Evolutionary conservation across 2,797 vertebrate genomes (phyloP).

Genomic region (Phylloscopus collybita): DNA sequence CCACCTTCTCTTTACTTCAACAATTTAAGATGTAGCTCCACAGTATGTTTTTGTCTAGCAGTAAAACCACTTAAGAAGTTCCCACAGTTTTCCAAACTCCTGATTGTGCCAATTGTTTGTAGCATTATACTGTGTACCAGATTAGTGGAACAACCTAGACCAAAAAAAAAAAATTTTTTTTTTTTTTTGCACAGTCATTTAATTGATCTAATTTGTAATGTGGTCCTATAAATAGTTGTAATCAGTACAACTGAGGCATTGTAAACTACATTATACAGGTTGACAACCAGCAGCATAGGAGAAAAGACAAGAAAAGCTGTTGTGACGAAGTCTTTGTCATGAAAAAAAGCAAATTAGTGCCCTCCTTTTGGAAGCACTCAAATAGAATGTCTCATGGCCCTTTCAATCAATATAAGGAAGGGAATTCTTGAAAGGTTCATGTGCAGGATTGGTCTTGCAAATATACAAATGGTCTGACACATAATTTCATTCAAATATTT

Average conservation of each 20-base stretch:
- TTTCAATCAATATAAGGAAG: conserved; percentile 31
- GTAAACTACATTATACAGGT: background rate
- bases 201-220: background rate
- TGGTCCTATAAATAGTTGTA: background rate
- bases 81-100: conserved; percentile 41
- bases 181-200: background rate
- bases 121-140: background rate
- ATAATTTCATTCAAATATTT: conserved; percentile 60
- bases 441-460: conserved; percentile 52
- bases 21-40: conserved; percentile 41
- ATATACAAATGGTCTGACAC: conserved; percentile 51
- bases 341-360: background rate
- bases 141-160: background rate
- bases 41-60: conserved; percentile 40
- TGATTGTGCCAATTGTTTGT: background rate
- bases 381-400: background rate
- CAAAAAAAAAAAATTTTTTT: background rate
- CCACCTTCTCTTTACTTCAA: conserved; percentile 23
- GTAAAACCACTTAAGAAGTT: conserved; percentile 56
- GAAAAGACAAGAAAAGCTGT: background rate
- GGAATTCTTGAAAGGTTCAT: conserved; percentile 21
- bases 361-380: background rate
- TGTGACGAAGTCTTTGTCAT: background rate
- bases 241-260: background rate
- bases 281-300: background rate